A percentile compares a stretch with the other conserved stretches of the same genome.
phyloP scores from a whole-genome alignment of 1,140 invertebrate genomes.

The Leptonema lineaticorne region DNA sequence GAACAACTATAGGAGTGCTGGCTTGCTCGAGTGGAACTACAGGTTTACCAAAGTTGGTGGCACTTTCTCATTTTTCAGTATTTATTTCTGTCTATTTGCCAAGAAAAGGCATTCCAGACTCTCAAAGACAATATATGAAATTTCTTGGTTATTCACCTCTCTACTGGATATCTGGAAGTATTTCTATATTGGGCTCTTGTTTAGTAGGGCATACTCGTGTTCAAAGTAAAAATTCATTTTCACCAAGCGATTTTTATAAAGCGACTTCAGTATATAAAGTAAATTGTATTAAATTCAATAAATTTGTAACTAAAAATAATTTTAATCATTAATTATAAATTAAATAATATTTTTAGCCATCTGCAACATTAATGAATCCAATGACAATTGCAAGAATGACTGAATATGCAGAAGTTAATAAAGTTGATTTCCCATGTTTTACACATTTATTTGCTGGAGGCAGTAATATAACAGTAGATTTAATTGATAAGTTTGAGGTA shows the following conservation, averaged over 20 bases:
- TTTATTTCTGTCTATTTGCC: neutral
- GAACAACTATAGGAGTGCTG: constrained; percentile 27
- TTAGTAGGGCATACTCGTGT: neutral
- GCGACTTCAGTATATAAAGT: neutral
- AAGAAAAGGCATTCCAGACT: neutral
- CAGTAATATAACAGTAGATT: neutral
- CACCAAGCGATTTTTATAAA: neutral
- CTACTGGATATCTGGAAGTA: constrained; percentile 6
- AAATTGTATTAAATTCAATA: too few species aligned
- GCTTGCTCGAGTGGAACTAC: constrained; percentile 39
- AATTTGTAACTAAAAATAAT: too few species aligned
- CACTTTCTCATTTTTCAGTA: constrained; percentile 24
- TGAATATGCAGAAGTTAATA: neutral
- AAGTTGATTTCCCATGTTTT: constrained; percentile 1
- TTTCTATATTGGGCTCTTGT: neutral
- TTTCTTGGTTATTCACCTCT: neutral
- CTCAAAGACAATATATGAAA: neutral
- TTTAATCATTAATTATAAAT: constrained; percentile 3
- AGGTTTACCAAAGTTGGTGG: constrained; percentile 36
- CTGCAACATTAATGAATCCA: neutral
- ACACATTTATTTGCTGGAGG: neutral
- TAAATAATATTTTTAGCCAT: constrained; percentile 2
- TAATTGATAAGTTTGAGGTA: neutral
- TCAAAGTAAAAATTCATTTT: constrained; percentile 6
- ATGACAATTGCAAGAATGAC: neutral